A percentile compares a stretch with the other conserved stretches of the same genome.
Conservation (phyloP, 2,113 vertebrate species). For the Dromiciops gliroides region DNA sequence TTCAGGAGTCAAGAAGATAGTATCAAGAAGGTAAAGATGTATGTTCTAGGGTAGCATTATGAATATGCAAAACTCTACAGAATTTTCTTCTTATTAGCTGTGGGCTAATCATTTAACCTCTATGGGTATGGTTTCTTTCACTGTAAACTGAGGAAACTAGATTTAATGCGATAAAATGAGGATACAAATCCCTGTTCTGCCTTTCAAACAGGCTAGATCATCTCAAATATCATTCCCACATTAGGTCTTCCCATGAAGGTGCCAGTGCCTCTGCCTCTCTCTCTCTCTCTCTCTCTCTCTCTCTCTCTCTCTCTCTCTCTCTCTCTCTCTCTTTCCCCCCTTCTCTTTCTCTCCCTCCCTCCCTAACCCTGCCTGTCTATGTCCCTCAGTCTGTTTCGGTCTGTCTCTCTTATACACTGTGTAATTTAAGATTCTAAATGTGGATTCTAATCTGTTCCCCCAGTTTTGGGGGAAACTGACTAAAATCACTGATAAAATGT, state of each 20-base stretch:
- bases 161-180: neutral
- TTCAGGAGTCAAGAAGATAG: neutral
- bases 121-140: neutral
- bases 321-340: neutral
- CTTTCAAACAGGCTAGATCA: neutral
- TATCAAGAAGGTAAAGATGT: neutral
- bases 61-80: neutral
- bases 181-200: neutral
- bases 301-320: neutral
- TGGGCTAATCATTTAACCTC: neutral
- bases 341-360: neutral
- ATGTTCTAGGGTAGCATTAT: neutral
- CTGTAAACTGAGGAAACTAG: neutral
- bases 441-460: too few species aligned
- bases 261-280: neutral
- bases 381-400: neutral
- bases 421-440: too few species aligned
- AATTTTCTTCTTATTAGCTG: neutral
- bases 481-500: too few species aligned
- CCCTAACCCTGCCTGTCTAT: neutral
- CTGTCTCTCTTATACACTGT: neutral
- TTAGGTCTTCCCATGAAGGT: neutral
- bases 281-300: neutral
- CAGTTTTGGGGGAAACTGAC: too few species aligned
- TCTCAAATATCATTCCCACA: neutral